Percentiles rank a stretch among this genome's conserved stretches.
Conservation (phyloP, 2,797 vertebrate species). For the Paguma larvata region DNA sequence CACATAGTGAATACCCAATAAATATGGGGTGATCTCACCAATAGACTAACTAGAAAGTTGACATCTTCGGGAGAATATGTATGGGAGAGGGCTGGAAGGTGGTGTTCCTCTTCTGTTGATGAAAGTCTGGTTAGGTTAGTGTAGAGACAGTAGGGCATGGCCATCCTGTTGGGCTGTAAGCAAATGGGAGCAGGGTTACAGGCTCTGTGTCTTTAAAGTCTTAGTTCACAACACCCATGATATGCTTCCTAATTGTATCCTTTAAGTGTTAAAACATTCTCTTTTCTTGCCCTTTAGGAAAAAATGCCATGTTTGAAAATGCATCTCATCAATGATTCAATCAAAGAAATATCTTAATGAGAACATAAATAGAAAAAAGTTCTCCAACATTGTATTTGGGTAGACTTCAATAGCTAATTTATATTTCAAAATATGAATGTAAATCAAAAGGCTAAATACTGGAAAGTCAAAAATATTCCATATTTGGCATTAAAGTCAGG, state of each 20-base stretch:
- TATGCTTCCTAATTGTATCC: not conserved
- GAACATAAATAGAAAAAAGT: conserved; percentile 53
- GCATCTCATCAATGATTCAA: conserved; percentile 59
- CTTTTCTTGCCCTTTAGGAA: conserved; percentile 51
- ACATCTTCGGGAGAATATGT: not conserved
- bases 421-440: conserved; percentile 71
- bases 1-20: not conserved
- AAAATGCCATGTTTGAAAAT: conserved; percentile 29
- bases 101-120: not conserved
- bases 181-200: not conserved
- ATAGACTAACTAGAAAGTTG: not conserved
- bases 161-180: not conserved
- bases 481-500: conserved; percentile 77
- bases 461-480: conserved; percentile 70
- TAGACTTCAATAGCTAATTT: conserved; percentile 68
- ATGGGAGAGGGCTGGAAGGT: not conserved
- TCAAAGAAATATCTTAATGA: conserved; percentile 63
- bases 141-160: not conserved
- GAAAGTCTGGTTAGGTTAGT: not conserved
- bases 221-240: not conserved
- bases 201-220: not conserved
- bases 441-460: conserved; percentile 80
- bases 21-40: not conserved
- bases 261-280: conserved; percentile 12
- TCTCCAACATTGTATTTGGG: conserved; percentile 29